phyloP scores from a whole-genome alignment of 2,797 vertebrate species.

The Erethizon dorsatum region DNA sequence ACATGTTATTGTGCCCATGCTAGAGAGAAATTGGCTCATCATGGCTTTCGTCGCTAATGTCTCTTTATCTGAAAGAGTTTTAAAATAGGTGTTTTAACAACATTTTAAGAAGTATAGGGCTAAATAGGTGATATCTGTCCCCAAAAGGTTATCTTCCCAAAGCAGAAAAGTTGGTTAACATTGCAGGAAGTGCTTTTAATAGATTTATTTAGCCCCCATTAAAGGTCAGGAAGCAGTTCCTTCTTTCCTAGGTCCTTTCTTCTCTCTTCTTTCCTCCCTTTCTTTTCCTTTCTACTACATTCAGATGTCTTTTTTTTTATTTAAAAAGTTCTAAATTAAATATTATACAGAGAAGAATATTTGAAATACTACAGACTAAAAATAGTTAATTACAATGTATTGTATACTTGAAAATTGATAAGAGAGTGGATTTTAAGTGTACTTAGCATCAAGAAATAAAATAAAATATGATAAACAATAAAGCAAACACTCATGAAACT shows the following conservation, averaged over 20 bases:
- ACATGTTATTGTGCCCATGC: neutral
- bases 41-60: conserved; percentile 71
- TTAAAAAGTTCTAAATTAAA: conserved; percentile 56
- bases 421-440: neutral
- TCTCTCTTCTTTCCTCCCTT: conserved; percentile 60
- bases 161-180: conserved; percentile 77
- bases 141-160: conserved; percentile 77
- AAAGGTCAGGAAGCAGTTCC: conserved; percentile 73
- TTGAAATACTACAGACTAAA: conserved; percentile 25
- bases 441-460: neutral
- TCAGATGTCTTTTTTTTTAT: neutral
- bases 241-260: conserved; percentile 35
- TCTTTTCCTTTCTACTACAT: conserved; percentile 26
- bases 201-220: conserved; percentile 76
- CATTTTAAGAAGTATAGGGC: conserved; percentile 71
- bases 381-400: neutral
- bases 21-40: conserved; percentile 65
- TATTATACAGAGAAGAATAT: neutral
- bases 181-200: conserved; percentile 69
- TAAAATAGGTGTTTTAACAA: conserved; percentile 71
- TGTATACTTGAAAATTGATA: neutral
- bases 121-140: conserved; percentile 78
- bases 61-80: conserved; percentile 77
- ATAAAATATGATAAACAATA: neutral
- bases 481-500: neutral